Evolutionary conservation across 2,113 vertebrate genomes (phyloP).

Genomic region (Nothocercus nigrocapillus): DNA sequence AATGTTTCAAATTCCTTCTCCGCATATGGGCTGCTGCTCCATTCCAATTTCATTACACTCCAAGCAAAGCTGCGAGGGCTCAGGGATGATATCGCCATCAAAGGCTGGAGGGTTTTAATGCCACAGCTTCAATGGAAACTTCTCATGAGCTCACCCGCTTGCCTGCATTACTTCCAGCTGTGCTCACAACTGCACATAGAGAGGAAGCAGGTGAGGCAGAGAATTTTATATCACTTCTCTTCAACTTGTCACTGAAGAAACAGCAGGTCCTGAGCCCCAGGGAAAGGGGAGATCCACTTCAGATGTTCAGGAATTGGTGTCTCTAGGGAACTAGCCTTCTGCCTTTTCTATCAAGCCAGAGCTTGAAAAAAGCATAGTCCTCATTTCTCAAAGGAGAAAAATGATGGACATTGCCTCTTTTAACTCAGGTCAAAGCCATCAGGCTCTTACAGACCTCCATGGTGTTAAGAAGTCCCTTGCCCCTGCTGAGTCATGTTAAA

Average conservation of each 20-base stretch:
- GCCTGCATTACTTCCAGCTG: slow-evolving; percentile 27
- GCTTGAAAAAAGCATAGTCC: not conserved
- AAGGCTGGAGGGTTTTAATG: not conserved
- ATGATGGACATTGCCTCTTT: not conserved
- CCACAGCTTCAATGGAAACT: not conserved
- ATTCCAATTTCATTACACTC: not conserved
- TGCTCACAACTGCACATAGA: not conserved
- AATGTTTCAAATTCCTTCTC: not conserved
- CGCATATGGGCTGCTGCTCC: not conserved
- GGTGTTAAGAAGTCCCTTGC: not conserved
- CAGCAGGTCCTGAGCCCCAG: fast-evolving
- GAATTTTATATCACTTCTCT: not conserved
- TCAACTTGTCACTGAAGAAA: not conserved
- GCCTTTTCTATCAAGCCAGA: not conserved
- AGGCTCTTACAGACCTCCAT: not conserved
- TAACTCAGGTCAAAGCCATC: not conserved
- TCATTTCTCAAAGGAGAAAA: not conserved
- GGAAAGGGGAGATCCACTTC: not conserved
- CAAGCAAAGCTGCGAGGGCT: not conserved
- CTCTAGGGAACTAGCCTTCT: not conserved
- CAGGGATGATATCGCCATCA: not conserved
- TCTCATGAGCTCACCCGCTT: not conserved
- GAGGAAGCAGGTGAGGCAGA: not conserved
- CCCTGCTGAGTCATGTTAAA: not conserved
- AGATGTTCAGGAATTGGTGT: not conserved